Percentiles rank a stretch among this genome's conserved stretches.
Conservation (phyloP, 2,888 invertebrate species). For the Cryptus viduatorius region DNA sequence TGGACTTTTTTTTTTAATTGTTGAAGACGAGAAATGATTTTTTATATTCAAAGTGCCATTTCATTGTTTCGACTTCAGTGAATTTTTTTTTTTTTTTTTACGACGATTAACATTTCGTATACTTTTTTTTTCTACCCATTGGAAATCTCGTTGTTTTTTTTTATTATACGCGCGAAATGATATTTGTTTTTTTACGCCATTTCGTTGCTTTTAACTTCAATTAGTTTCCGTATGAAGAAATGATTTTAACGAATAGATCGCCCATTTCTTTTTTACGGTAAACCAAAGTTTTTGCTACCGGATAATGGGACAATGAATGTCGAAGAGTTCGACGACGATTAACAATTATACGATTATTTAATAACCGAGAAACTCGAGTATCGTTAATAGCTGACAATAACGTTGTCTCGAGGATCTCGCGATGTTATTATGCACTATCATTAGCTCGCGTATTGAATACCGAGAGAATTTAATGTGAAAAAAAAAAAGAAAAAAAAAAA, state of each 20-base stretch:
- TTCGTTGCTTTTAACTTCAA: not conserved
- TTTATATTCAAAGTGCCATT: not conserved
- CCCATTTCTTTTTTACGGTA: slow-evolving; percentile 2
- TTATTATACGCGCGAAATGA: too few relatives aligned
- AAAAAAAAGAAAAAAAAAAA: slow-evolving; percentile 13
- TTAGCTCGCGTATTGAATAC: not conserved
- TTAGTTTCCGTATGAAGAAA: slow-evolving; percentile 27
- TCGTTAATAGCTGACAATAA: not conserved
- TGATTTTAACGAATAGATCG: not conserved
- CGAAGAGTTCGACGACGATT: slow-evolving; percentile 23
- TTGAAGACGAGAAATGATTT: not conserved
- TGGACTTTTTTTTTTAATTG: not conserved
- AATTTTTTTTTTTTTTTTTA: not conserved
- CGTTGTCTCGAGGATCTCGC: slow-evolving; percentile 14
- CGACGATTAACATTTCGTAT: too few relatives aligned
- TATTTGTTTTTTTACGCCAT: too few relatives aligned
- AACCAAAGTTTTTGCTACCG: not conserved
- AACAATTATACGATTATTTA: slow-evolving; percentile 40
- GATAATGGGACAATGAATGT: slow-evolving; percentile 15
- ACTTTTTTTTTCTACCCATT: too few relatives aligned
- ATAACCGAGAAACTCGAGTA: slow-evolving; percentile 23
- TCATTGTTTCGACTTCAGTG: not conserved
- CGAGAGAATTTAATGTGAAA: slow-evolving; percentile 1
- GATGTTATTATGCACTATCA: not conserved
- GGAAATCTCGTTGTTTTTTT: too few relatives aligned